Evolutionary conservation across 2,888 invertebrate species (phyloP).

Genomic region (Anthophora plumipes): DNA sequence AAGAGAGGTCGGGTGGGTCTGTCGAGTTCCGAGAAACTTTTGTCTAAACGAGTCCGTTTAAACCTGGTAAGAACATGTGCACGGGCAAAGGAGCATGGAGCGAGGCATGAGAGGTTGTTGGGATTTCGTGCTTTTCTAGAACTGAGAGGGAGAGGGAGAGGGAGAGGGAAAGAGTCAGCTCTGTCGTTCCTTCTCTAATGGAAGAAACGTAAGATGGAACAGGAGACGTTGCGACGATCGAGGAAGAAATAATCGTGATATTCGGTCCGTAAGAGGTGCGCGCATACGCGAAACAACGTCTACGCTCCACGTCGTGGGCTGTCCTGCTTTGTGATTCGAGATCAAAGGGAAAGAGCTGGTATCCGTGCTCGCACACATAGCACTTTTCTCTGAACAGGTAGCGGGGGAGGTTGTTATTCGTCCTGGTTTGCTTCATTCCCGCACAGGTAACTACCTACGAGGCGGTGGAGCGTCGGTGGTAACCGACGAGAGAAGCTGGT

Average conservation of each 20-base stretch:
- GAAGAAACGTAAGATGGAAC: too few relatives aligned
- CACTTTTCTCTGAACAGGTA: constrained; percentile 61
- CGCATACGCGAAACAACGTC: not conserved
- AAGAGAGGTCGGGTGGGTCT: not conserved
- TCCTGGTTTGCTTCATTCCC: constrained; percentile 30
- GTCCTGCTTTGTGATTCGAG: constrained; percentile 58
- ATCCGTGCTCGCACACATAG: constrained; percentile 44
- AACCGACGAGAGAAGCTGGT: constrained; percentile 7
- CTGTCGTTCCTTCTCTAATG: too few relatives aligned
- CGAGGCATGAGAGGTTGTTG: too few relatives aligned
- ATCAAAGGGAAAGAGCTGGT: constrained; percentile 68
- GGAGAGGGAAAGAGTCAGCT: too few relatives aligned
- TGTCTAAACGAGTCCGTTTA: not conserved
- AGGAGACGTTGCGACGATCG: too few relatives aligned
- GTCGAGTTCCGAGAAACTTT: not conserved
- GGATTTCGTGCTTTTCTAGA: too few relatives aligned
- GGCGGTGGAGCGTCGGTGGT: not conserved
- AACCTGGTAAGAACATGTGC: not conserved
- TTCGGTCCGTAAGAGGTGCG: not conserved
- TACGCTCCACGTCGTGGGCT: constrained; percentile 32
- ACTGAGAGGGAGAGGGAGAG: too few relatives aligned
- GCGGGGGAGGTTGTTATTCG: constrained; percentile 43
- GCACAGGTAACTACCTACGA: constrained; percentile 57
- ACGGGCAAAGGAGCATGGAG: not conserved
- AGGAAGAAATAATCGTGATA: too few relatives aligned